A percentile compares a stretch with the other conserved stretches of the same genome.
These are phyloP conservation scores for Ormyrus thymus DNA, from an alignment of 2,888 invertebrate genomes.

Conservation along the genomic window DNA sequence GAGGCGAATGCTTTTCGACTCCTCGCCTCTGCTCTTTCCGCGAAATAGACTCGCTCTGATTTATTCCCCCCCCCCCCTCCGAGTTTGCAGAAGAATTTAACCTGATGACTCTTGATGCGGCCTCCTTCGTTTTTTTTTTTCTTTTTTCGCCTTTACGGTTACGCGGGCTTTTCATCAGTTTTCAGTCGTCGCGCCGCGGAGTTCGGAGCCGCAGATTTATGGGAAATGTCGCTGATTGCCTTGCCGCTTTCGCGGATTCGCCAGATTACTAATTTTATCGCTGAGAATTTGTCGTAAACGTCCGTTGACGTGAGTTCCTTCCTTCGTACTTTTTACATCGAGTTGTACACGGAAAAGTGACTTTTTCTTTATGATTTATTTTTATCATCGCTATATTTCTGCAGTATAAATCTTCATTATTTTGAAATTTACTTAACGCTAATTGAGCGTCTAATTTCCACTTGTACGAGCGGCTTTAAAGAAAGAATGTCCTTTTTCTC, in stretches of 20 bases:
- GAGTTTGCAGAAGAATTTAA: constrained; percentile 27
- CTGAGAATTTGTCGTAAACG: constrained; percentile 8
- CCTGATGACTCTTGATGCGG: neutral
- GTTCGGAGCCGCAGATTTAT: neutral
- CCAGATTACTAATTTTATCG: neutral
- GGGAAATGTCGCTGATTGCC: neutral
- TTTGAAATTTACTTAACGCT: too few species aligned
- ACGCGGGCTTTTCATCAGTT: too few species aligned
- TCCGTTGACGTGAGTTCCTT: neutral
- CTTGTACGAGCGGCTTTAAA: too few species aligned
- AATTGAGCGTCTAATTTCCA: too few species aligned
- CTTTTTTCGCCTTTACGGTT: neutral
- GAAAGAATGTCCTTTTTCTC: too few species aligned
- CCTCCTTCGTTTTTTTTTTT: neutral
- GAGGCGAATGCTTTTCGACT: constrained; percentile 38
- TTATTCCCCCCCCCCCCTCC: constrained; percentile 16
- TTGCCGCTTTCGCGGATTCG: neutral
- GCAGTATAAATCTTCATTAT: too few species aligned
- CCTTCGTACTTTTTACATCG: neutral
- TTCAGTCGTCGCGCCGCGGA: too few species aligned
- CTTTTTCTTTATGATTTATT: too few species aligned
- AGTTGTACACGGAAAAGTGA: too few species aligned
- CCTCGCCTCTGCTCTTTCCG: constrained; percentile 20
- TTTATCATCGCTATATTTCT: too few species aligned
- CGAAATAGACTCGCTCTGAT: constrained; percentile 23